phyloP scores from a whole-genome alignment of 2,797 vertebrate species.

The Uromys caudimaculatus region DNA sequence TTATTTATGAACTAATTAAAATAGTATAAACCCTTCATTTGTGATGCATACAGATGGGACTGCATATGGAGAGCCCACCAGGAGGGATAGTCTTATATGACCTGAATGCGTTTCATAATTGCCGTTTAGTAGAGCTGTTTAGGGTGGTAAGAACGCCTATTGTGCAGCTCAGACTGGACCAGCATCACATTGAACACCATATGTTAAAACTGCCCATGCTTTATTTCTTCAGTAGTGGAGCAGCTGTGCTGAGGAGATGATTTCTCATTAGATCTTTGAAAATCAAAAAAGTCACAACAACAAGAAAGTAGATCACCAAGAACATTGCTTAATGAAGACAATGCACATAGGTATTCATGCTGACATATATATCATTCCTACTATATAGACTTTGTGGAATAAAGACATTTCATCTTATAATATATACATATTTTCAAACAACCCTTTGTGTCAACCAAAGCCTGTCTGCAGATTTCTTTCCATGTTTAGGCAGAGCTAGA shows the following conservation, averaged over 20 bases:
- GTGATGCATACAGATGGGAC: conserved; percentile 73
- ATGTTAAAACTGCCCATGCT: conserved; percentile 52
- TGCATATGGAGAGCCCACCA: conserved; percentile 77
- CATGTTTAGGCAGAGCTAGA: neutral
- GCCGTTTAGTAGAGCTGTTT: conserved; percentile 76
- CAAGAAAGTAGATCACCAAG: neutral
- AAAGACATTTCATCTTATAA: neutral
- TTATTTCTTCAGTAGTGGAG: conserved; percentile 38
- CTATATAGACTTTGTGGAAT: neutral
- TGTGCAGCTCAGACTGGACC: conserved; percentile 10
- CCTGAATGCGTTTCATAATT: conserved; percentile 70
- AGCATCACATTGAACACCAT: conserved; percentile 57
- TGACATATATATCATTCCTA: neutral
- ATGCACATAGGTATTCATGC: neutral
- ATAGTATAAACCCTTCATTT: conserved; percentile 76
- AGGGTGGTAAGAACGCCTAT: conserved; percentile 62
- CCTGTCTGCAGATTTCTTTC: neutral
- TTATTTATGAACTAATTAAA: conserved; percentile 81
- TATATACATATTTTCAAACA: neutral
- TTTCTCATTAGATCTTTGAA: conserved; percentile 49
- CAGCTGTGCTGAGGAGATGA: conserved; percentile 39
- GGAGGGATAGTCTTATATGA: conserved; percentile 80
- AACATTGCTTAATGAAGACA: neutral
- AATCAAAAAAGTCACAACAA: neutral
- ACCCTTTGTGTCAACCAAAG: neutral